phyloP scores from a whole-genome alignment of 2,113 vertebrate species.

The Mus musculus region GRCm39 chr3:24910001-24910500 shows the following conservation, averaged over 20 bases:
- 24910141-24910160: constrained; percentile 61
- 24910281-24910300: constrained; percentile 88
- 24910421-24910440: constrained; percentile 77
- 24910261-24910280: constrained; percentile 88
- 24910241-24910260: constrained; percentile 79
- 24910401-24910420: constrained; percentile 74
- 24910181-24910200: constrained; percentile 70
- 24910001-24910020: background rate
- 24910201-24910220: constrained; percentile 66
- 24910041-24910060: background rate
- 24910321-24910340: constrained; percentile 87
- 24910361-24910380: constrained; percentile 83
- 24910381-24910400: constrained; percentile 78
- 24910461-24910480: constrained; percentile 69
- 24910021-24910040: background rate
- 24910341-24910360: constrained; percentile 82
- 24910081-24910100: background rate
- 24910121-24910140: constrained; percentile 45
- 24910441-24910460: constrained; percentile 26
- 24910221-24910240: constrained; percentile 68
- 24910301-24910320: constrained; percentile 87
- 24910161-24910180: constrained; percentile 69
- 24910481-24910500: constrained; percentile 66
- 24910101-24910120: constrained; percentile 19
- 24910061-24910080: background rate